Evolutionary conservation across 2,113 vertebrate genomes (phyloP).

Genomic region (Hippocampus comes): DNA sequence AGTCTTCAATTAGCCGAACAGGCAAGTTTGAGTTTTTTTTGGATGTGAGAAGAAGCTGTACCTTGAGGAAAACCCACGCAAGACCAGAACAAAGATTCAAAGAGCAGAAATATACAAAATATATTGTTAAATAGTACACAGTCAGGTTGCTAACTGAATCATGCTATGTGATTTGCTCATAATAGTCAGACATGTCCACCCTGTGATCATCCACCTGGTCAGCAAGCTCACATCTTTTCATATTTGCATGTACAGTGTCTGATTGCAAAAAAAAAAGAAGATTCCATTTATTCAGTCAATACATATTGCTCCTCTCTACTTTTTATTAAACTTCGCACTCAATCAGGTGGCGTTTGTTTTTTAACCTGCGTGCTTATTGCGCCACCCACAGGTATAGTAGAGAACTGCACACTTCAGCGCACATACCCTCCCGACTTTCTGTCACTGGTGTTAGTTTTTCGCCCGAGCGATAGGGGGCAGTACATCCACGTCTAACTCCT

Average conservation of each 20-base stretch:
- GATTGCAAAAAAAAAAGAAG: too few relatives aligned
- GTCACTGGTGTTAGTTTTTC: not conserved
- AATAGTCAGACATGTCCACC: not conserved
- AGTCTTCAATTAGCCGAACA: too few relatives aligned
- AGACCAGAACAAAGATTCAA: too few relatives aligned
- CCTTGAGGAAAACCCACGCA: too few relatives aligned
- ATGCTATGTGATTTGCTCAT: not conserved
- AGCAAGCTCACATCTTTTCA: too few relatives aligned
- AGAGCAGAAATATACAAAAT: too few relatives aligned
- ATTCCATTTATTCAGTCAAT: too few relatives aligned
- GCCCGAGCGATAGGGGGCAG: constrained; percentile 29
- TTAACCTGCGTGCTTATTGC: constrained; percentile 9
- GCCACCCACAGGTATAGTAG: constrained; percentile 39
- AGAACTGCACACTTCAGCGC: constrained; percentile 8
- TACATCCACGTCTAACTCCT: not conserved
- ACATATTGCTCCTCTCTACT: not conserved
- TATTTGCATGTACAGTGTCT: too few relatives aligned
- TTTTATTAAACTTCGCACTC: too few relatives aligned
- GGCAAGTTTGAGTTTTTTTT: not conserved
- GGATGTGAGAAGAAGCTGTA: not conserved
- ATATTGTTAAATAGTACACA: too few relatives aligned
- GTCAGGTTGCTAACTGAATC: not conserved
- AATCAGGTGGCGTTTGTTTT: not conserved
- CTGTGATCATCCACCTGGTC: too few relatives aligned
- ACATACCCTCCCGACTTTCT: too few relatives aligned